Conservation (phyloP, 1,140 invertebrate species). For the Calosoma granatense region DNA sequence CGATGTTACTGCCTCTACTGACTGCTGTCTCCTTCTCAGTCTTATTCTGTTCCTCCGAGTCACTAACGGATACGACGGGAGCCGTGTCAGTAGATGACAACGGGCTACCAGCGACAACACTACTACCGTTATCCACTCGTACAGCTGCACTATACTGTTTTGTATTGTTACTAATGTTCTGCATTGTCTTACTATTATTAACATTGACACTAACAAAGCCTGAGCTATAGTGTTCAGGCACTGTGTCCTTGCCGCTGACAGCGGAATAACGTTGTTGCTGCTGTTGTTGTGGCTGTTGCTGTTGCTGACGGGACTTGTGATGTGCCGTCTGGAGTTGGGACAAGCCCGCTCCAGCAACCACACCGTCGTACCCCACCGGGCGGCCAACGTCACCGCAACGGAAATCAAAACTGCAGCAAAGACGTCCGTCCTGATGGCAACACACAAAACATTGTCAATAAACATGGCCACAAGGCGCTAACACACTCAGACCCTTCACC, state of each 20-base stretch:
- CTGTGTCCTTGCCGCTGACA: not conserved
- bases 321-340: constrained; percentile 9
- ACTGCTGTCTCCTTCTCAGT: constrained; percentile 18
- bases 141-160: constrained; percentile 26
- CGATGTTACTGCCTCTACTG: not conserved
- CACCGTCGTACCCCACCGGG: constrained; percentile 29
- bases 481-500: constrained; percentile 7
- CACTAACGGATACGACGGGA: constrained; percentile 20
- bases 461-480: constrained; percentile 3
- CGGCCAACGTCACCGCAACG: constrained; percentile 40
- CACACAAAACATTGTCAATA: constrained; percentile 15
- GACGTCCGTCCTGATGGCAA: constrained; percentile 44
- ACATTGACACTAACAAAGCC: constrained; percentile 4
- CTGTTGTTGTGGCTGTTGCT: constrained; percentile 9
- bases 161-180: constrained; percentile 10
- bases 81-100: not conserved
- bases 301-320: constrained; percentile 1
- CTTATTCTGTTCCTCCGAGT: constrained; percentile 22
- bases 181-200: not conserved
- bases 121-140: constrained; percentile 25
- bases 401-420: constrained; percentile 52
- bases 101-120: constrained; percentile 17
- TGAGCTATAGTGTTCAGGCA: constrained; percentile 2
- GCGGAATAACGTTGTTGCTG: not conserved
- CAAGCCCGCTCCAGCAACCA: constrained; percentile 23